Conservation (phyloP, 2,797 vertebrate species). For the Gastrophryne carolinensis region DNA sequence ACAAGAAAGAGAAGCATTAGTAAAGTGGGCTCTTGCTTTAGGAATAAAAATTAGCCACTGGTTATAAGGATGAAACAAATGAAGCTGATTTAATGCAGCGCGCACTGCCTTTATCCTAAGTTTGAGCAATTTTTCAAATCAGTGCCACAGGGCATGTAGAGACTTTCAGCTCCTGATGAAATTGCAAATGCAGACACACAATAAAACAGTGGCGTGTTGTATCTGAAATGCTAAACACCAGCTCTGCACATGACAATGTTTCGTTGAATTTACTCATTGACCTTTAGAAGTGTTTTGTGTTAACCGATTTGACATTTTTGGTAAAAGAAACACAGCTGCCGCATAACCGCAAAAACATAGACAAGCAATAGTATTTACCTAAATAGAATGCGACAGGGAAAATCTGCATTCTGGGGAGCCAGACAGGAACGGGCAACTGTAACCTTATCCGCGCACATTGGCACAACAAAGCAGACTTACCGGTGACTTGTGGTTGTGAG, state of each 20-base stretch:
- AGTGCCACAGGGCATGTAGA: conserved; percentile 47
- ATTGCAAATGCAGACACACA: conserved; percentile 50
- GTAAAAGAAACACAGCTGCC: conserved; percentile 43
- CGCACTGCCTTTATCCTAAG: conserved; percentile 45
- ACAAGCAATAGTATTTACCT: conserved; percentile 11
- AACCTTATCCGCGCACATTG: no score
- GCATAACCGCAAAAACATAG: conserved; percentile 11
- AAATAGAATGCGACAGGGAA: neutral
- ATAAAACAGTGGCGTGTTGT: conserved; percentile 46
- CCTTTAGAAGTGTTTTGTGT: conserved; percentile 46
- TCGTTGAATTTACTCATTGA: conserved; percentile 37
- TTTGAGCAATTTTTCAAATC: conserved; percentile 54
- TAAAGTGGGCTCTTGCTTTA: conserved; percentile 46
- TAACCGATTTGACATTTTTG: conserved; percentile 43
- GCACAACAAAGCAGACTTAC: no score
- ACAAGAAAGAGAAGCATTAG: conserved; percentile 29
- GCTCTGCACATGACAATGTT: conserved; percentile 47
- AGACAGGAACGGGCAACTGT: no score
- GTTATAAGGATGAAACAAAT: conserved; percentile 51
- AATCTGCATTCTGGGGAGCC: no score
- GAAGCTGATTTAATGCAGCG: conserved; percentile 50
- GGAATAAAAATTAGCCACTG: conserved; percentile 51
- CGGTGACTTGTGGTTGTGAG: no score
- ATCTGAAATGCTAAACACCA: conserved; percentile 49
- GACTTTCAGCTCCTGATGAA: conserved; percentile 49